Evolutionary conservation across 2,888 invertebrate genomes (phyloP).

Genomic region (Tanypteryx hageni): DNA sequence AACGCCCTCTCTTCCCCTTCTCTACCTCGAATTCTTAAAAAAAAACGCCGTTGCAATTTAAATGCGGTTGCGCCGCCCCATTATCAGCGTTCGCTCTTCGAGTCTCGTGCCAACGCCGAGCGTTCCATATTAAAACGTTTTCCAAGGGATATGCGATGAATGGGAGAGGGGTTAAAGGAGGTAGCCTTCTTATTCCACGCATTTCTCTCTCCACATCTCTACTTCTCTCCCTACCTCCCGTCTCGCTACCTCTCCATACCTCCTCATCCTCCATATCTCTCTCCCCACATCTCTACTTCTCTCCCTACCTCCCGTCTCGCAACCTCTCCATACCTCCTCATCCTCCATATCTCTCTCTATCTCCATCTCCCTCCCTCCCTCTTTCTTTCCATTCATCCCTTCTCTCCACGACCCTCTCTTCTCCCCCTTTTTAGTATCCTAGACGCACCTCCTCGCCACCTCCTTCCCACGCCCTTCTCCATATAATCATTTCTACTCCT

Average conservation of each 20-base stretch:
- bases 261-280: neutral
- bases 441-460: neutral
- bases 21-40: neutral
- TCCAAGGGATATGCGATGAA: constrained; percentile 9
- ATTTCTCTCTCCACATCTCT: neutral
- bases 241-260: neutral
- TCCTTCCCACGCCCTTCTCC: no score
- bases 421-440: neutral
- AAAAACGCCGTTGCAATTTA: constrained; percentile 47
- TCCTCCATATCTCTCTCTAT: neutral
- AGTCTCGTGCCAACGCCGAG: constrained; percentile 37
- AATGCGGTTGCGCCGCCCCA: constrained; percentile 49
- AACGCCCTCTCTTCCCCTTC: neutral
- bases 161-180: neutral
- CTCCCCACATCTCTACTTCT: neutral
- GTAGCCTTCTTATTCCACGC: neutral
- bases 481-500: no score
- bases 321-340: neutral
- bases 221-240: neutral
- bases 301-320: neutral
- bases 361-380: neutral
- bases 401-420: no score
- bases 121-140: constrained; percentile 63
- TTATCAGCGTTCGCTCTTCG: constrained; percentile 39
- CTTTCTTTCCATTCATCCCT: neutral